Percentiles rank a stretch among this genome's conserved stretches.
Conservation (phyloP, 2,113 vertebrate species). For the Electrona antarctica region DNA sequence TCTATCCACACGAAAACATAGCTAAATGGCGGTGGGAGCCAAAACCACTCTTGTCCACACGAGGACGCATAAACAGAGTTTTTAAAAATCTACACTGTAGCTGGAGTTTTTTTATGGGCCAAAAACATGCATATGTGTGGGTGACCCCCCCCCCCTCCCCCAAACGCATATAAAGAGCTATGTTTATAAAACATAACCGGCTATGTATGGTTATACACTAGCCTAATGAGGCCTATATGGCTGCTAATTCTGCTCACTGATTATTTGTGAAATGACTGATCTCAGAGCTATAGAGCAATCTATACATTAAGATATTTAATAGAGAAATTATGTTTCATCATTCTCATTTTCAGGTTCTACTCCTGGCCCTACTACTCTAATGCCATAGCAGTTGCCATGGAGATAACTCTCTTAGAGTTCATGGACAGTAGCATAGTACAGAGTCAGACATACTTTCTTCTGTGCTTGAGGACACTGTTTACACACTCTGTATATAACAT, state of each 20-base stretch:
- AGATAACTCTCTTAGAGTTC: slow-evolving; percentile 80
- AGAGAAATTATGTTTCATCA: slow-evolving; percentile 65
- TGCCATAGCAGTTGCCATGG: slow-evolving; percentile 84
- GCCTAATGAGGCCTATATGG: not conserved
- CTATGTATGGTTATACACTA: too few species aligned
- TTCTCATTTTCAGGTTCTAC: slow-evolving; percentile 76
- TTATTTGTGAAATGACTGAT: not conserved
- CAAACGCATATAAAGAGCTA: too few species aligned
- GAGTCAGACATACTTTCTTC: slow-evolving; percentile 15
- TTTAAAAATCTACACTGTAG: too few species aligned
- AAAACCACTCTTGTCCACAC: too few species aligned
- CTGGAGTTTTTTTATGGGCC: too few species aligned
- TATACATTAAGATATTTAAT: slow-evolving; percentile 1
- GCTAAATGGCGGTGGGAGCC: too few species aligned
- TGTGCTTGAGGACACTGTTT: slow-evolving; percentile 24
- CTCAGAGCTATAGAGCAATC: not conserved
- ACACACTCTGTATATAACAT: too few species aligned
- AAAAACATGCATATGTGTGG: too few species aligned
- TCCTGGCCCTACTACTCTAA: slow-evolving; percentile 75
- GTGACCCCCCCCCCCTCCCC: too few species aligned
- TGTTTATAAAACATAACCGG: too few species aligned
- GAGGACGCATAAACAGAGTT: too few species aligned
- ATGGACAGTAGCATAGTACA: slow-evolving; percentile 49
- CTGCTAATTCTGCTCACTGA: not conserved
- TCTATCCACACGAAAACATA: too few species aligned